phyloP scores from a whole-genome alignment of 2,888 invertebrate genomes.

The Melanophora roralis region DNA sequence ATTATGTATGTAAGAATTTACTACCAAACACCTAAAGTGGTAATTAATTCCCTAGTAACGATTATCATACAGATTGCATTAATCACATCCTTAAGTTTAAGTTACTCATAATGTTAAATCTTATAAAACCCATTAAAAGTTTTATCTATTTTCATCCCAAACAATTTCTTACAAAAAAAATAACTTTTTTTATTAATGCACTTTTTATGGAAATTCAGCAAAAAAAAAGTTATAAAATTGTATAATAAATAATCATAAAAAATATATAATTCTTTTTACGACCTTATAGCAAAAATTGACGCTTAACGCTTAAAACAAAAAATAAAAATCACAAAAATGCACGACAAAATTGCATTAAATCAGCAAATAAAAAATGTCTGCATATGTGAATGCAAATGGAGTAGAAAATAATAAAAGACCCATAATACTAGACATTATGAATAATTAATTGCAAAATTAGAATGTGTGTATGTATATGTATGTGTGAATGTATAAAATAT shows the following conservation, averaged over 20 bases:
- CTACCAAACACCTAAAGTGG: background rate
- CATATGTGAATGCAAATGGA: conserved; percentile 12
- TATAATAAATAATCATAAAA: conserved; percentile 30
- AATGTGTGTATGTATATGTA: background rate
- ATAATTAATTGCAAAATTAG: conserved; percentile 49
- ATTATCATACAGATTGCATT: background rate
- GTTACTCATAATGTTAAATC: background rate
- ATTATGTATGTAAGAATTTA: too few species aligned
- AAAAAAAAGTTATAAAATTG: conserved; percentile 20
- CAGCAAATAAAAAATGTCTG: conserved; percentile 34
- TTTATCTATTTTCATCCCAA: background rate
- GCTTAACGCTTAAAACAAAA: conserved; percentile 33
- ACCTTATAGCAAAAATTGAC: conserved; percentile 40
- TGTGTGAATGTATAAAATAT: too few species aligned
- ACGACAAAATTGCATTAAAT: background rate
- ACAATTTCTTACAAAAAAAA: conserved; percentile 9
- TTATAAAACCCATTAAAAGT: conserved; percentile 5
- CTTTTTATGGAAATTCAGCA: conserved; percentile 23
- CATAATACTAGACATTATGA: conserved; percentile 21
- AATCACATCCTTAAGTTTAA: background rate
- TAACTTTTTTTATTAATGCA: conserved; percentile 24
- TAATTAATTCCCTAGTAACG: background rate
- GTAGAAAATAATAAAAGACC: background rate
- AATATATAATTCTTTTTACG: conserved; percentile 38
- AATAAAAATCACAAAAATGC: background rate